A percentile compares a stretch with the other conserved stretches of the same genome.
phyloP scores from a whole-genome alignment of 2,888 invertebrate genomes.

The Chalcis sispes region DNA sequence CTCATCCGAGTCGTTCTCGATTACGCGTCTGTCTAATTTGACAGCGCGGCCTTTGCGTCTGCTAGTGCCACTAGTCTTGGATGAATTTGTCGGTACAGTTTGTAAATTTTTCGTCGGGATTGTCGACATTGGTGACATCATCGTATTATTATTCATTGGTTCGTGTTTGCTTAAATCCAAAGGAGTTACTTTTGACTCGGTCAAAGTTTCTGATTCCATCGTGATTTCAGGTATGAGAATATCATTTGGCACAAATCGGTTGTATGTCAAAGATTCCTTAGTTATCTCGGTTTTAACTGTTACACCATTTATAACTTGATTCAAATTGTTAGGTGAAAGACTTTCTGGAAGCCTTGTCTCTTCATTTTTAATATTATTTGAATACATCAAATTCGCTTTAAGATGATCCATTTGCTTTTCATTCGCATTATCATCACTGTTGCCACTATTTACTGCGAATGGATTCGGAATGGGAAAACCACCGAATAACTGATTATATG shows the following conservation, averaged over 20 bases:
- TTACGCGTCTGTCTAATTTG: conserved; percentile 83
- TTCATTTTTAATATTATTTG: background rate
- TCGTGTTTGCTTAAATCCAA: conserved; percentile 80
- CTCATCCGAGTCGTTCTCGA: conserved; percentile 76
- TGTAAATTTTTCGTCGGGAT: conserved; percentile 71
- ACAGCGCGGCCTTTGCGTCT: conserved; percentile 92
- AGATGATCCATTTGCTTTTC: conserved; percentile 18
- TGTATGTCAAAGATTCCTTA: background rate
- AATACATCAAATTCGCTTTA: conserved; percentile 22
- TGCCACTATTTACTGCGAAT: background rate
- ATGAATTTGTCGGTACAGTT: background rate
- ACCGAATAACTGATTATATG: conserved; percentile 61
- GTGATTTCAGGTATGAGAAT: conserved; percentile 56
- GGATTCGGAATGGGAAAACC: conserved; percentile 57
- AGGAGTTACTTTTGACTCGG: conserved; percentile 73
- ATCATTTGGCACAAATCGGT: conserved; percentile 8
- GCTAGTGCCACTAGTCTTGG: conserved; percentile 68
- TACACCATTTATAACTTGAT: too few relatives aligned
- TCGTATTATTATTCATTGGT: too few relatives aligned
- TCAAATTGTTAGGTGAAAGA: background rate
- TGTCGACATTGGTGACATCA: conserved; percentile 75
- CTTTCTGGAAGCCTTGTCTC: conserved; percentile 21
- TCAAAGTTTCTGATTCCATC: conserved; percentile 20
- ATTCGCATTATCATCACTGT: background rate
- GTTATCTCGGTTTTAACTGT: background rate